Base-by-base conservation (phyloP, 2,113 vertebrate genomes). In the Phrynosoma platyrhinos region DNA sequence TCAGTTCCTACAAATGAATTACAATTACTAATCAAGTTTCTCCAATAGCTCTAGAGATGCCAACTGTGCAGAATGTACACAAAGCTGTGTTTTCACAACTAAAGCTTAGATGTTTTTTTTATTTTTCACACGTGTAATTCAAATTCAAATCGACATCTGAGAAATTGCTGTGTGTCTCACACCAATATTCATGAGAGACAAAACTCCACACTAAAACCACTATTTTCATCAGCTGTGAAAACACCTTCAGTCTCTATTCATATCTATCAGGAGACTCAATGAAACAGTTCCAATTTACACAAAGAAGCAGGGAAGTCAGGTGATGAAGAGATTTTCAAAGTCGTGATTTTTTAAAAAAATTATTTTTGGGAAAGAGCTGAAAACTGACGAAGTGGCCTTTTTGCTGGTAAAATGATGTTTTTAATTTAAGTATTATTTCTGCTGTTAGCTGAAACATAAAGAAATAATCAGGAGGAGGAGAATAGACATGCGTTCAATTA, bases 11-110 rank as follows among this genome's bases (percentile, higher is more conserved):
- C 78, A 92, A 91, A 62, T 1, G 0, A 92, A 91, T 86, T 93
- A 68, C 90, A 95, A 94, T 79, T 85, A 78, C 83, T 91, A 91
- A 91, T 91, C 91, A 91, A 89, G 84, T 89, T 91, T 82, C 88
- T 92, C 64, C 81, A 66, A 74, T 74, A 82, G 83, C 88, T 91
- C 90, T 86, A 80, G 40, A 83, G 87, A 91, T 71, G 86, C 90
- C 77, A 92, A 87, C 74, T 94, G 89, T 88, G 93, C 92, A 85
- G 92, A 89, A 92, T 88, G 87, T 66, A 16, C 23, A 27, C n/a
- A 42, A 80, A 80, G 69, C 68, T 75, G 58, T 74, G 79, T 23
- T 87, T 75, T 87, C 66, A 36, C 42, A 80, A 55, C 23, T 52
- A 66, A 64, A 14, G 55, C 32, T 42, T 20, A 66, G 47, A 75